phyloP scores from a whole-genome alignment of 2,888 invertebrate species.

The Stegana nigrithorax region DNA sequence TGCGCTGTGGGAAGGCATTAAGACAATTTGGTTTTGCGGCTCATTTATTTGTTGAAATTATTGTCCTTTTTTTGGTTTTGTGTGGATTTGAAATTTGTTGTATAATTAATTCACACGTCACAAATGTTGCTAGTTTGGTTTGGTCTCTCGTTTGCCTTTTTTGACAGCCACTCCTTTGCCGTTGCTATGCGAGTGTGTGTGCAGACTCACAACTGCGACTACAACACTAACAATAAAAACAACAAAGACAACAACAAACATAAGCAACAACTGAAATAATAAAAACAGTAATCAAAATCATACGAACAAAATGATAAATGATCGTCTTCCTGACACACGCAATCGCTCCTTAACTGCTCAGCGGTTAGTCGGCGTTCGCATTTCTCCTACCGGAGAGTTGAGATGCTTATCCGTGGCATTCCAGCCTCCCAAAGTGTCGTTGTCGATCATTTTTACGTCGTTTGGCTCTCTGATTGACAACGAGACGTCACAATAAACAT shows the following conservation, averaged over 20 bases:
- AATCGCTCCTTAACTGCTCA: slow-evolving; percentile 8
- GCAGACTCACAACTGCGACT: not conserved
- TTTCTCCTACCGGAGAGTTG: too few species aligned
- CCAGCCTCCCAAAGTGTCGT: slow-evolving; percentile 59
- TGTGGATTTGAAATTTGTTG: not conserved
- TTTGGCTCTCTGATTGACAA: slow-evolving; percentile 48
- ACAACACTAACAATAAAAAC: slow-evolving; percentile 10
- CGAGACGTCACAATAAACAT: slow-evolving; percentile 19
- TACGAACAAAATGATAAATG: slow-evolving; percentile 45
- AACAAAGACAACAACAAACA: not conserved
- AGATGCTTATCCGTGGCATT: slow-evolving; percentile 56
- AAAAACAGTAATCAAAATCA: slow-evolving; percentile 8
- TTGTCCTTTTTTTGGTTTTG: not conserved
- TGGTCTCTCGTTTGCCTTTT: not conserved
- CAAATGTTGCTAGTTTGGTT: not conserved
- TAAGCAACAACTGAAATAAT: slow-evolving; percentile 37
- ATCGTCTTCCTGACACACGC: slow-evolving; percentile 40
- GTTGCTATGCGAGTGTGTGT: not conserved
- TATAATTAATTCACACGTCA: slow-evolving; percentile 16
- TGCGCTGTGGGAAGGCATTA: not conserved
- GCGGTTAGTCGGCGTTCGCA: slow-evolving; percentile 1
- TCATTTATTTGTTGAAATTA: slow-evolving; percentile 1
- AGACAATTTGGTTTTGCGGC: not conserved
- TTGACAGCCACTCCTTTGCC: slow-evolving; percentile 12
- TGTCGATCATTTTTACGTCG: slow-evolving; percentile 56